Evolutionary conservation across 2,113 vertebrate species (phyloP).

Genomic region (Epinephelus cyanopodus): DNA sequence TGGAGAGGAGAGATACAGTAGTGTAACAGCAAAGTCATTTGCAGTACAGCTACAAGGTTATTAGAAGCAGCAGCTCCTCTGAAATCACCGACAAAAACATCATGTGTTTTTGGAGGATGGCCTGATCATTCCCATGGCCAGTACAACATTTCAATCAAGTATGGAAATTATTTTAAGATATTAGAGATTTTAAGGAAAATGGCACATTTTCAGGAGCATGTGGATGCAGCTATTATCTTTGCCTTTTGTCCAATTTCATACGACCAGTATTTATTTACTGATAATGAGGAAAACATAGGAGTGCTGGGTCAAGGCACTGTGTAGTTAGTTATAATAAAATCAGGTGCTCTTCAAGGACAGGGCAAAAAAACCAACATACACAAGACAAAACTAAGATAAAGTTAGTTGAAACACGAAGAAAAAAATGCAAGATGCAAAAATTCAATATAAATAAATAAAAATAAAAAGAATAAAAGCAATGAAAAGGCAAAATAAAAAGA

Average conservation of each 20-base stretch:
- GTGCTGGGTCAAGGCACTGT: no score
- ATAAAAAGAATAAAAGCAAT: no score
- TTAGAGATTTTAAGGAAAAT: neutral
- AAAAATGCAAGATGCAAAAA: no score
- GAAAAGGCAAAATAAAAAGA: no score
- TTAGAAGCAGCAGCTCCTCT: constrained; percentile 26
- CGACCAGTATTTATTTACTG: neutral
- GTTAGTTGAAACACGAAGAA: no score
- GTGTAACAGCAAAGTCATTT: constrained; percentile 21
- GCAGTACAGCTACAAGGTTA: constrained; percentile 45
- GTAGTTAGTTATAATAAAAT: no score
- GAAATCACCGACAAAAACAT: constrained; percentile 32
- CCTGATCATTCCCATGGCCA: neutral
- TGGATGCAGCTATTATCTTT: neutral
- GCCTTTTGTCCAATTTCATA: neutral
- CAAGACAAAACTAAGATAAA: no score
- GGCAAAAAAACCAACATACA: no score
- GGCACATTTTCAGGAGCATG: neutral
- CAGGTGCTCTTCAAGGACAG: no score
- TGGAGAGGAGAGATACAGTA: constrained; percentile 7
- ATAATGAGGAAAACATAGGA: no score
- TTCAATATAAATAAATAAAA: no score
- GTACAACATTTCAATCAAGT: neutral
- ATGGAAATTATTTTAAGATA: neutral
- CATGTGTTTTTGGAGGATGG: neutral